phyloP scores from a whole-genome alignment of 2,113 vertebrate species.

The Pelusios castaneus region DNA sequence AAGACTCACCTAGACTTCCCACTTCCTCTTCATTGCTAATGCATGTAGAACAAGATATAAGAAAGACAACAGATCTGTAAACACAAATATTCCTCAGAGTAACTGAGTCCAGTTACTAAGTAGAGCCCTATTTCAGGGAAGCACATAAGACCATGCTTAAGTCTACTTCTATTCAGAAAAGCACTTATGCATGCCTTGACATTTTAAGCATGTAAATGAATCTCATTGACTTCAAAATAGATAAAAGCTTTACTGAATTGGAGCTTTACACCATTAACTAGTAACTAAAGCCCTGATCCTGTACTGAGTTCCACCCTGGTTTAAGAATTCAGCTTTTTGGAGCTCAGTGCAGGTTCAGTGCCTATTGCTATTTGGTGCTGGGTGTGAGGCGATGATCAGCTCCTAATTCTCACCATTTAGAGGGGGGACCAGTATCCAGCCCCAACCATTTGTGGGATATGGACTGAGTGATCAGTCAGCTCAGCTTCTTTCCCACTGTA shows the following conservation, averaged over 20 bases:
- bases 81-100: not conserved
- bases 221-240: not conserved
- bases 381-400: not conserved
- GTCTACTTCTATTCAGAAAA: not conserved
- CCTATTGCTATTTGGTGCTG: not conserved
- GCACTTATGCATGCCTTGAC: not conserved
- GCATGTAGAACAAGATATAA: not conserved
- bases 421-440: not conserved
- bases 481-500: slow-evolving; percentile 5
- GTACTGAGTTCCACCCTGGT: not conserved
- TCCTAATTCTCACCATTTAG: slow-evolving; percentile 38
- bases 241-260: not conserved
- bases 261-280: not conserved
- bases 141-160: not conserved
- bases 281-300: not conserved
- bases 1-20: not conserved
- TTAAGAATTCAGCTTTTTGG: slow-evolving; percentile 1
- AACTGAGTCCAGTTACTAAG: not conserved
- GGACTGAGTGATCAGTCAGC: not conserved
- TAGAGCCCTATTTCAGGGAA: not conserved
- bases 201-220: not conserved
- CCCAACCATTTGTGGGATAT: not conserved
- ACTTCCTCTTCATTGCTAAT: not conserved
- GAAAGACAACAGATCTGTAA: not conserved
- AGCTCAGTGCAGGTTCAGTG: not conserved